Conservation (phyloP, 2,797 vertebrate genomes). For the Acrossocheilus wenchowensis region DNA sequence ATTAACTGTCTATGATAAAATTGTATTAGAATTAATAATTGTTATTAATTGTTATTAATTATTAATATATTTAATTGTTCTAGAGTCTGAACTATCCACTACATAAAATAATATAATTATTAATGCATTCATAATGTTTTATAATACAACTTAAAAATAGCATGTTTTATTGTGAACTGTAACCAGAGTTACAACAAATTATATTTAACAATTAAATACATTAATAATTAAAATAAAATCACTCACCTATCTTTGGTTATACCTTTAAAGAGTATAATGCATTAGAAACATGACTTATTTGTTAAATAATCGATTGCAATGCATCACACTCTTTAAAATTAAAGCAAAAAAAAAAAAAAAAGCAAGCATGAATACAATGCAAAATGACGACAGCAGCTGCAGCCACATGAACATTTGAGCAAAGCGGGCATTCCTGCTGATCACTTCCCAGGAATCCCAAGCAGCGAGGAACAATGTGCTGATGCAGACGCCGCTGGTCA, state of each 20-base stretch:
- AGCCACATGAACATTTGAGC: background rate
- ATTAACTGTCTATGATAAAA: background rate
- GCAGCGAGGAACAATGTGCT: background rate
- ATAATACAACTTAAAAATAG: background rate
- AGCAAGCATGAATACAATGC: background rate
- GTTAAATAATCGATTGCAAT: background rate
- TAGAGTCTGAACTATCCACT: too few species aligned
- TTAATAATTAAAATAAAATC: background rate
- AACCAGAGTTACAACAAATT: background rate
- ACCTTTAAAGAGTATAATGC: background rate
- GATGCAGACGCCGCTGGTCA: background rate
- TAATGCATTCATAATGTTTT: background rate
- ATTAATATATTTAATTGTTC: background rate
- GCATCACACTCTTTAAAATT: background rate
- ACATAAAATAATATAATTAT: too few species aligned
- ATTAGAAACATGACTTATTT: background rate
- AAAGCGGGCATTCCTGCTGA: background rate
- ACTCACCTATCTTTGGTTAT: background rate
- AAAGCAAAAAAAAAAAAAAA: background rate
- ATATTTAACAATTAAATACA: background rate
- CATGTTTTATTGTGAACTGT: background rate
- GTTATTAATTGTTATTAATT: background rate
- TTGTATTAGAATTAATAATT: background rate
- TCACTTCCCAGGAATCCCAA: conserved; percentile 18
- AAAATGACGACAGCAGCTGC: background rate